phyloP scores from a whole-genome alignment of 2,888 invertebrate species.

The Cyrtodaria siliqua region DNA sequence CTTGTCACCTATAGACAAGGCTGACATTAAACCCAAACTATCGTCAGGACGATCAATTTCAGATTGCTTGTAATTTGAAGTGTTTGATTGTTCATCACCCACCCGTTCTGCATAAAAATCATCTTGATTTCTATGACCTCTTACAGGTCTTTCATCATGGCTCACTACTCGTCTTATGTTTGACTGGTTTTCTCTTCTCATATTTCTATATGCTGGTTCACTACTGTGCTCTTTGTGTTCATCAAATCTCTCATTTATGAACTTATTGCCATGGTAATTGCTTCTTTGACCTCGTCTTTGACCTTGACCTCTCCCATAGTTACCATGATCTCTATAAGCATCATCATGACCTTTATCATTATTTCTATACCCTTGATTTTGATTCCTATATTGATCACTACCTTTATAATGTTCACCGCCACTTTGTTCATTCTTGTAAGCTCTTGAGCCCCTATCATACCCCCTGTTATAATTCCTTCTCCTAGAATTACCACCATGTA shows the following conservation, averaged over 20 bases:
- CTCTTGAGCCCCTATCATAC: too few species aligned
- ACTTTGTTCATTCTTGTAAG: too few species aligned
- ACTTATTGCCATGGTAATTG: constrained; percentile 9
- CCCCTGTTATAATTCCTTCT: constrained; percentile 11
- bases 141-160: too few species aligned
- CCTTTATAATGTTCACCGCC: not conserved
- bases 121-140: too few species aligned
- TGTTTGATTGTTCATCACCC: not conserved
- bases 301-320: constrained; percentile 10
- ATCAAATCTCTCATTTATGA: constrained; percentile 15
- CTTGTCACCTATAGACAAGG: constrained; percentile 27
- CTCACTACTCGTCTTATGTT: too few species aligned
- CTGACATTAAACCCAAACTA: constrained; percentile 6
- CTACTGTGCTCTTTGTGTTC: too few species aligned
- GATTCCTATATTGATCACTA: constrained; percentile 4
- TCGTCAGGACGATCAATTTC: constrained; percentile 11
- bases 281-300: not conserved
- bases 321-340: constrained; percentile 1
- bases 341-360: too few species aligned
- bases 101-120: too few species aligned
- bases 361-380: constrained; percentile 1
- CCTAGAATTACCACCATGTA: not conserved
- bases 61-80: not conserved
- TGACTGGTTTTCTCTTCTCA: too few species aligned
- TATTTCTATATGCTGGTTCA: too few species aligned